A percentile compares a stretch with the other conserved stretches of the same genome.
phyloP scores from a whole-genome alignment of 2,113 vertebrate species.

The Fukomys damarensis region DNA sequence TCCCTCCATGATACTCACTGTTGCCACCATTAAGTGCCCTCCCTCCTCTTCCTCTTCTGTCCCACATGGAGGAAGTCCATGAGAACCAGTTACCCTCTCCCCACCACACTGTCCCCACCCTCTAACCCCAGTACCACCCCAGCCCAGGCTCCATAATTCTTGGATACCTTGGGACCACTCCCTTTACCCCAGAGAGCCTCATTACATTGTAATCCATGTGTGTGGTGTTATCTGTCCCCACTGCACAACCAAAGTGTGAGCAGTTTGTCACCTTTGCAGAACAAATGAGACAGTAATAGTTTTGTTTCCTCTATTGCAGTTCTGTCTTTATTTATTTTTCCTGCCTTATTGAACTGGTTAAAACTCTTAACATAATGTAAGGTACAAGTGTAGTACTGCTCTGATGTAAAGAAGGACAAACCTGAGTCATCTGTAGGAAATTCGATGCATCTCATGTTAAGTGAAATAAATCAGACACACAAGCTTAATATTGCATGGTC shows the following conservation, averaged over 20 bases:
- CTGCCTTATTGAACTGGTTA: not conserved
- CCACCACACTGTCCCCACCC: accelerated
- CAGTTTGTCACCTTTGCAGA: not conserved
- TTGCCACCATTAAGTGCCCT: accelerated
- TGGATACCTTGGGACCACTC: not conserved
- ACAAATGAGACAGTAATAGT: not conserved
- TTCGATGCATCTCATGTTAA: not conserved
- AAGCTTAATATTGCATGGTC: not conserved
- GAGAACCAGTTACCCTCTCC: not conserved
- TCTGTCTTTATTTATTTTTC: not conserved
- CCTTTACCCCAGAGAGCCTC: not conserved
- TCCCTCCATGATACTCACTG: accelerated
- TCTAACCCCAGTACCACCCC: not conserved
- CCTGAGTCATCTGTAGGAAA: not conserved
- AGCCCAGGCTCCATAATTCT: no score
- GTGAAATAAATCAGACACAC: not conserved
- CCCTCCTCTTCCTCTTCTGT: no score
- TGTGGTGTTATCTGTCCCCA: no score
- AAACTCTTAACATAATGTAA: no score
- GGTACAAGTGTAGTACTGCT: accelerated
- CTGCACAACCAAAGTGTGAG: not conserved
- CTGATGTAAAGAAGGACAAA: not conserved
- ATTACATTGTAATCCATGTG: accelerated
- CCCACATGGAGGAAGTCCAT: no score
- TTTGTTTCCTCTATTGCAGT: not conserved